Evolutionary conservation across 2,797 vertebrate genomes (phyloP).

Genomic region (Pelochelys cantorii): DNA sequence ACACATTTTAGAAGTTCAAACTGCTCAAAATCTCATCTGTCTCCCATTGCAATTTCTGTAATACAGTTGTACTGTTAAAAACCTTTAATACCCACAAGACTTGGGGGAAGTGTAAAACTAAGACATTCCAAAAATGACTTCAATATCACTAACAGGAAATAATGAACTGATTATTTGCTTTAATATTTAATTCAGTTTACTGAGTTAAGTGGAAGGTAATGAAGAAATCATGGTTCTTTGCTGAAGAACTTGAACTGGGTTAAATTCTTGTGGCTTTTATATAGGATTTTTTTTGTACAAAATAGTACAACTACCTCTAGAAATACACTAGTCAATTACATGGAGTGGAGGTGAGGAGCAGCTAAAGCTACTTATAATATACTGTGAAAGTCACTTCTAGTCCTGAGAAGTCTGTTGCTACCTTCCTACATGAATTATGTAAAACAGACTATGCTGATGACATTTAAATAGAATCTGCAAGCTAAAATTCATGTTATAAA

Average conservation of each 20-base stretch:
- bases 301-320: neutral
- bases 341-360: neutral
- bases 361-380: neutral
- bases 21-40: neutral
- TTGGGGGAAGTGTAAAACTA: neutral
- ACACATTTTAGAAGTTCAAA: neutral
- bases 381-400: neutral
- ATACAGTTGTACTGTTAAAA: neutral
- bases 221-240: neutral
- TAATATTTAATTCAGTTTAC: neutral
- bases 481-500: neutral
- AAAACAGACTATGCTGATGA: neutral
- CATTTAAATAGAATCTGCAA: conserved; percentile 4
- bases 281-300: neutral
- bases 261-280: neutral
- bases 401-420: neutral
- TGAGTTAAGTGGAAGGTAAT: neutral
- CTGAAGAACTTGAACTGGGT: neutral
- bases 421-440: neutral
- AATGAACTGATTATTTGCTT: neutral
- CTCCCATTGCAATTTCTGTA: neutral
- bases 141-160: neutral
- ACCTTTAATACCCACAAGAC: neutral
- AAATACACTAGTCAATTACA: neutral
- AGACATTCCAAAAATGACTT: neutral